Evolutionary conservation across 2,888 invertebrate species (phyloP), one percentile per base, ranked within the genome.

Genomic region (Synanthedon vespiformis): DNA sequence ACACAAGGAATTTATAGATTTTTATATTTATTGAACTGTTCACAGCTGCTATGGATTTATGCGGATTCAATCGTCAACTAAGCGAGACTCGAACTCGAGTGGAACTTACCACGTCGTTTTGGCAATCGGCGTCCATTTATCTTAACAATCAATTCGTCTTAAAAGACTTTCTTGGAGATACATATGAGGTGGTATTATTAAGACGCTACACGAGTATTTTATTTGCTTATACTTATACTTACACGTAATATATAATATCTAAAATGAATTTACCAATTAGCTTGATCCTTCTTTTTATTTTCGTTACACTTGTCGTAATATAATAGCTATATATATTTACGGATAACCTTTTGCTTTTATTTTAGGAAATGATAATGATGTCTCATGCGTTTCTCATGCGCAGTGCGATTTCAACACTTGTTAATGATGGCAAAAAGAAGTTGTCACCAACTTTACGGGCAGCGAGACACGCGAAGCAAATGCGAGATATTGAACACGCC

Each of bases 101-200:
- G 2, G 84, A 86, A 54, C 54, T 87, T 5, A 59, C 66, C 3
- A 76, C 85, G 2, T 84, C 86, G 0, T 80, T 68, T 56, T 82
- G 80, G 73, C 74, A 77, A 55, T 80, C 85, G 2, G 81, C 83
- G 4, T 77, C 86, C 0, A 54, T 77, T 34, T 84, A 71, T 52
- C 68, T 81, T 47, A 86, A 86, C 61, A 87, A 86, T 52, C 78
- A 80, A 57, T 87, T 86, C 56, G 69, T 79, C 3, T 58, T 77
- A 0, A 66, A 72, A 16, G 64, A 78, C 1, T 85, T 76, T 56
- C 55, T 80, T 2, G 71, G 80, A n/a, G 68, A 77, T 2, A 61
- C 65, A n/a, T 82, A 69, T 52, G 73, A 86, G 64, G 85, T 84
- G 61, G 34, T 34, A 34, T 34, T 34, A 34, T 34, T 34, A 34